phyloP scores from a whole-genome alignment of 2,888 invertebrate genomes.

The Drosophila crucigera region DNA sequence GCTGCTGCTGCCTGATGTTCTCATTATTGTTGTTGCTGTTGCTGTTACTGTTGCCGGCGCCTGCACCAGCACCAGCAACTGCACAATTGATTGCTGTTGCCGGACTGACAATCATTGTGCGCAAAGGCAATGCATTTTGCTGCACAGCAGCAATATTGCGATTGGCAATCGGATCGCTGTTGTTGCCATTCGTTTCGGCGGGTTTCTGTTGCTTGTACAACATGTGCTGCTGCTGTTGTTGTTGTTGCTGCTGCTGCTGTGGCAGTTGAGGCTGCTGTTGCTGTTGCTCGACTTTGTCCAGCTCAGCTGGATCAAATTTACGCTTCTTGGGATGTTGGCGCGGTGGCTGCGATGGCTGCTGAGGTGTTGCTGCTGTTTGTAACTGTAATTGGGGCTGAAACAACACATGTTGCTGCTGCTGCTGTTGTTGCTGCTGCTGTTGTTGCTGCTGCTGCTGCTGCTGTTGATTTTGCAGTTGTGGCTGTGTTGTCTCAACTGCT shows the following conservation, averaged over 20 bases:
- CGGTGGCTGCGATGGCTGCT: constrained; percentile 87
- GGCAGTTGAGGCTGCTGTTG: constrained; percentile 54
- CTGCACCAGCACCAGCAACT: constrained; percentile 73
- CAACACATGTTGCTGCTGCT: constrained; percentile 92
- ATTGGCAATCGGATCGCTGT: constrained; percentile 66
- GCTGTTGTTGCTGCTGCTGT: constrained; percentile 83
- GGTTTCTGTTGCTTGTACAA: constrained; percentile 71
- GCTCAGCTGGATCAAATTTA: constrained; percentile 85
- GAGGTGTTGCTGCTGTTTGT: constrained; percentile 86
- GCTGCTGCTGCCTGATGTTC: constrained; percentile 56
- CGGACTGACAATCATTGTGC: constrained; percentile 68
- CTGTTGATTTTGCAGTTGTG: constrained; percentile 80
- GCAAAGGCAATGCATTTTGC: constrained; percentile 62
- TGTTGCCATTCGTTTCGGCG: constrained; percentile 72
- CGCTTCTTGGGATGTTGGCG: constrained; percentile 97
- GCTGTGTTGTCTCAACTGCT: constrained; percentile 85
- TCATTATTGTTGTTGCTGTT: constrained; percentile 40
- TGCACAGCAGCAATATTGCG: constrained; percentile 74
- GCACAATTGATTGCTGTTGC: constrained; percentile 54
- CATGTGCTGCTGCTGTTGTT: constrained; percentile 42
- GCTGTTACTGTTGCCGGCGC: constrained; percentile 71
- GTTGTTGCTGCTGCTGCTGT: constrained; percentile 43
- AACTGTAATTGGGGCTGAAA: constrained; percentile 78
- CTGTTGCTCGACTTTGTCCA: constrained; percentile 82
- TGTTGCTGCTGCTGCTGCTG: constrained; percentile 58